These are phyloP conservation scores for Vandiemenella viatica DNA, from an alignment of 2,888 invertebrate species.

Conservation along the genomic window DNA sequence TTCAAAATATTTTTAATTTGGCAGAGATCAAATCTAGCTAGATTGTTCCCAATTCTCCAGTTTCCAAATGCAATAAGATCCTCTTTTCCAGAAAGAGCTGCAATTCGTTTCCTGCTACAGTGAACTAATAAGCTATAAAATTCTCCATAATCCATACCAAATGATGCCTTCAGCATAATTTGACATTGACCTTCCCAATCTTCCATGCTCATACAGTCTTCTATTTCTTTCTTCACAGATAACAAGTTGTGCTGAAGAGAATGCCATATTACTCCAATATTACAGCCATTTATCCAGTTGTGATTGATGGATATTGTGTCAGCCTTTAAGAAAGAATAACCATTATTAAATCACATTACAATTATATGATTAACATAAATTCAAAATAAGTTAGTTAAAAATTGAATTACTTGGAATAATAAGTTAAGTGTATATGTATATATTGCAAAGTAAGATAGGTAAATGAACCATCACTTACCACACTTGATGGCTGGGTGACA, in stretches of 20 bases:
- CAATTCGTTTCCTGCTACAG: slow-evolving; percentile 44
- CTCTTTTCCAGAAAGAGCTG: slow-evolving; percentile 27
- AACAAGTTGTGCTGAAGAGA: slow-evolving; percentile 45
- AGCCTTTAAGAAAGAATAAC: slow-evolving; percentile 31
- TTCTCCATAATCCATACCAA: slow-evolving; percentile 58
- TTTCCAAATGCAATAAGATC: slow-evolving; percentile 26
- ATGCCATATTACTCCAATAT: slow-evolving; percentile 56
- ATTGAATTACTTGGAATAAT: no score
- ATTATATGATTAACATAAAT: neutral
- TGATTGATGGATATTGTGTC: slow-evolving; percentile 95
- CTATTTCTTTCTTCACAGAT: slow-evolving; percentile 62
- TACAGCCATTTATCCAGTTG: slow-evolving; percentile 92
- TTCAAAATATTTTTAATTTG: slow-evolving; percentile 28
- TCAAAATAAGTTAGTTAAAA: no score
- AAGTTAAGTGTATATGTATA: no score
- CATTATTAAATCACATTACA: neutral
- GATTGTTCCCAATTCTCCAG: slow-evolving; percentile 31
- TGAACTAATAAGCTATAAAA: slow-evolving; percentile 51
- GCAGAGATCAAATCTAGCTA: slow-evolving; percentile 33
- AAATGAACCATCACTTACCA: no score
- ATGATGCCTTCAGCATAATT: slow-evolving; percentile 55
- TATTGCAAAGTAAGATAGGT: no score
- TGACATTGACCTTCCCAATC: slow-evolving; percentile 68
- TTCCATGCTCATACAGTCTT: slow-evolving; percentile 58
- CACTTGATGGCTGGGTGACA: no score